phyloP scores from a whole-genome alignment of 1,140 invertebrate genomes.

The Drosophila simulans region DNA sequence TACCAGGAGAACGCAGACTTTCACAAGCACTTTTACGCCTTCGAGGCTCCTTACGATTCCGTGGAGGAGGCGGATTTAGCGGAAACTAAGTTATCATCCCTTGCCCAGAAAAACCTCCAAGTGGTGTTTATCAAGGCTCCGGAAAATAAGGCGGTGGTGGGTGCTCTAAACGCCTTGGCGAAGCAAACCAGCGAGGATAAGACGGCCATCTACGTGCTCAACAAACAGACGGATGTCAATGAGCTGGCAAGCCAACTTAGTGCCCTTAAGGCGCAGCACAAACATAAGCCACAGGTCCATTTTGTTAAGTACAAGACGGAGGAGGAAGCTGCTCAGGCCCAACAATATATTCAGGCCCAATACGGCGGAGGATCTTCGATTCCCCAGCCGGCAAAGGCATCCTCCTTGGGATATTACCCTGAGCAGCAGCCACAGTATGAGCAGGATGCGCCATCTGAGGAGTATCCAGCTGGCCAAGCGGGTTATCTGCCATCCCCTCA shows the following conservation, averaged over 20 bases:
- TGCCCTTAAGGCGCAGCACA: slow-evolving; percentile 41
- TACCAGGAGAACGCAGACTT: slow-evolving; percentile 51
- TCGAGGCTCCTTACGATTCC: slow-evolving; percentile 65
- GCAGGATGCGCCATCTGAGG: slow-evolving; percentile 8
- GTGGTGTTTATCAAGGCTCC: slow-evolving; percentile 80
- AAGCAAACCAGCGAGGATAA: slow-evolving; percentile 74
- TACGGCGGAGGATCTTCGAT: slow-evolving; percentile 43
- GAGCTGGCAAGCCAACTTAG: slow-evolving; percentile 74
- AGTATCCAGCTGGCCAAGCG: neutral
- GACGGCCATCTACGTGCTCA: slow-evolving; percentile 78
- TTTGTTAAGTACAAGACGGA: slow-evolving; percentile 83
- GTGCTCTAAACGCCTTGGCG: slow-evolving; percentile 64
- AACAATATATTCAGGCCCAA: slow-evolving; percentile 75
- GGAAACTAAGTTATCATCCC: slow-evolving; percentile 40
- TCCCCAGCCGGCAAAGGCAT: slow-evolving; percentile 16
- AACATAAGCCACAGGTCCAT: slow-evolving; percentile 75
- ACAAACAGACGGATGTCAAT: slow-evolving; percentile 73
- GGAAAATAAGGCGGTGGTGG: slow-evolving; percentile 70
- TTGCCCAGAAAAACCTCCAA: slow-evolving; percentile 70
- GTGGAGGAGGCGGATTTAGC: slow-evolving; percentile 50
- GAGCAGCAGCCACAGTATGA: slow-evolving; percentile 45
- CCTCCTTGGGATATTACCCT: slow-evolving; percentile 56
- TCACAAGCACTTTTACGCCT: slow-evolving; percentile 78
- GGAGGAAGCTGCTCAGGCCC: slow-evolving; percentile 73
- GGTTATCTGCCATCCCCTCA: neutral